These are phyloP conservation scores for Euplexia lucipara DNA, from an alignment of 2,888 invertebrate species.

Conservation along the genomic window DNA sequence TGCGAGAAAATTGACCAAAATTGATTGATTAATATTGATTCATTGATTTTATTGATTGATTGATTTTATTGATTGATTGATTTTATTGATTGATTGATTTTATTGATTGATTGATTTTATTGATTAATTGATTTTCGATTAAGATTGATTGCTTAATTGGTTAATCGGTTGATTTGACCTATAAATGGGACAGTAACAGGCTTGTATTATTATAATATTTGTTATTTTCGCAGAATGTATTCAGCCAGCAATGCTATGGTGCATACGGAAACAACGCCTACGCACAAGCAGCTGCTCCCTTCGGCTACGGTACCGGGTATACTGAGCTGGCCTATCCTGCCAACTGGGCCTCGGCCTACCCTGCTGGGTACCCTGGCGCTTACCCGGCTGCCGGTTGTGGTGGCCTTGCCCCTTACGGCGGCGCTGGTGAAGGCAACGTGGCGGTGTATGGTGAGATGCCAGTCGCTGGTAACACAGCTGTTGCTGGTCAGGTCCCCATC, in stretches of 20 bases:
- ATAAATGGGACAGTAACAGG: too few relatives aligned
- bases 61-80: too few relatives aligned
- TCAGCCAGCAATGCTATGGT: conserved; percentile 23
- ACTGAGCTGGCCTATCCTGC: conserved; percentile 6
- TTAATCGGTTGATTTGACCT: too few relatives aligned
- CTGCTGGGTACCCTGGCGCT: neutral
- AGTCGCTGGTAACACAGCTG: conserved; percentile 58
- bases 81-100: too few relatives aligned
- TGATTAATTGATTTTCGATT: too few relatives aligned
- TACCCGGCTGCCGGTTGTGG: neutral
- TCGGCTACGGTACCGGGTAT: neutral
- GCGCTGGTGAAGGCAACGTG: conserved; percentile 42
- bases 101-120: too few relatives aligned
- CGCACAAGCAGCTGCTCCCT: conserved; percentile 6
- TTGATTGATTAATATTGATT: too few relatives aligned
- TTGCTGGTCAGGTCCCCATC: conserved; percentile 19
- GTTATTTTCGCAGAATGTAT: conserved; percentile 17
- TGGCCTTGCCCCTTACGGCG: conserved; percentile 33
- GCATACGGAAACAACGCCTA: conserved; percentile 19
- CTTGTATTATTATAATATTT: neutral
- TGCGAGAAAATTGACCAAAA: too few relatives aligned
- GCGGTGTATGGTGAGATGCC: conserved; percentile 49
- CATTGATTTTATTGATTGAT: too few relatives aligned
- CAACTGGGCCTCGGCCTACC: neutral
- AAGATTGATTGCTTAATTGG: too few relatives aligned